Evolutionary conservation across 2,888 invertebrate genomes (phyloP), one percentile per base, ranked within the genome.

Genomic region (Troilus luridus): DNA sequence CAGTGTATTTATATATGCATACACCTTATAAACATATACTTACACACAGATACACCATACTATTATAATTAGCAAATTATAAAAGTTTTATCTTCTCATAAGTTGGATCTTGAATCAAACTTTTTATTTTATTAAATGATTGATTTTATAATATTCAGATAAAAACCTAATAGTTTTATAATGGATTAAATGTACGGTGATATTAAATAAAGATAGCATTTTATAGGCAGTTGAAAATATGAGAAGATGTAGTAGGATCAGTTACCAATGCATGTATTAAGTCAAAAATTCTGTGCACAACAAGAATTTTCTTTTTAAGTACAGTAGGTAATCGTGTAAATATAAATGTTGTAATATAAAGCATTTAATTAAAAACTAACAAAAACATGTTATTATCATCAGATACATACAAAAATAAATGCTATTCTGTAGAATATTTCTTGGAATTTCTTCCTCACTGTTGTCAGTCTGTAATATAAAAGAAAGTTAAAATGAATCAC

Each of bases 261-360:
- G 72, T 77, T 77, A 77, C 72, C 72, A 77, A 41, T 77, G 72
- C 72, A 77, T 77, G 41, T 77, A 17, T 77, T 77, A 77, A 27
- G 24, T 72, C 8, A 64, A 64, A 41, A 77, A 77, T 77, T 77
- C 72, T 77, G 41, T 41, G 41, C 14, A 77, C 27, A 14, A 67
- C 1, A 12, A 41, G 11, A 24, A 11, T 72, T 27, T 72, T 72
- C 24, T 77, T 72, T 72, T 41, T 41, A 41, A 77, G 27, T 77
- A 77, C 72, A 77, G 27, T 77, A 77, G 72, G 17, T 41, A 77
- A 77, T 77, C 27, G 41, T 77, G 72, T 77, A 77, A 77, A 77
- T 77, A 77, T 77, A 77, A 77, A 77, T 27, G 14, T 77, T 77
- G n/a, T n/a, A n/a, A n/a, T n/a, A n/a, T n/a, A n/a, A n/a, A 77